These are phyloP conservation scores for Limenitis camilla DNA, from an alignment of 2,888 invertebrate genomes.

Conservation along the genomic window DNA sequence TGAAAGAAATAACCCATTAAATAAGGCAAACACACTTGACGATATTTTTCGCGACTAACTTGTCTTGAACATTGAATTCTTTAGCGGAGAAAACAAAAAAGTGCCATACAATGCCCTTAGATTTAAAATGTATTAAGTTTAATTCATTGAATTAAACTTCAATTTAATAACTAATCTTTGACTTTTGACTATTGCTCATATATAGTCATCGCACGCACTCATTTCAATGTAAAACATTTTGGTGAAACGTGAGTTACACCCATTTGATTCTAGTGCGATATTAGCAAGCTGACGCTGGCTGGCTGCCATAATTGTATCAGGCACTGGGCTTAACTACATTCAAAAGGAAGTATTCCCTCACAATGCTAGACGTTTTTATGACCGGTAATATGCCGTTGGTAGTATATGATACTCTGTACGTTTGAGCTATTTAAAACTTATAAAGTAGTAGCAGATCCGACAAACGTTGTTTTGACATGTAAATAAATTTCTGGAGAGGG, in stretches of 20 bases:
- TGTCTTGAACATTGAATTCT: too few species aligned
- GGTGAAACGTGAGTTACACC: slow-evolving; percentile 53
- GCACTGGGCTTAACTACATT: slow-evolving; percentile 41
- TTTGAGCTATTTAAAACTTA: too few species aligned
- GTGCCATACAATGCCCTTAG: too few species aligned
- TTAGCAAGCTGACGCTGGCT: slow-evolving; percentile 56
- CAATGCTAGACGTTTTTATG: slow-evolving; percentile 54
- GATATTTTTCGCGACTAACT: too few species aligned
- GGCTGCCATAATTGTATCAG: slow-evolving; percentile 54
- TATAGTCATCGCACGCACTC: slow-evolving; percentile 25
- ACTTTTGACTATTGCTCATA: slow-evolving; percentile 28
- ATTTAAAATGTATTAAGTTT: too few species aligned
- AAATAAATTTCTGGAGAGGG: too few species aligned
- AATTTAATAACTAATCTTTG: not conserved
- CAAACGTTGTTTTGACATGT: too few species aligned
- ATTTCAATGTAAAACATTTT: slow-evolving; percentile 32
- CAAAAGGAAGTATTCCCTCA: slow-evolving; percentile 49
- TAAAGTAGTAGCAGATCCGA: too few species aligned
- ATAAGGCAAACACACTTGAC: too few species aligned
- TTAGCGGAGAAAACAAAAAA: too few species aligned
- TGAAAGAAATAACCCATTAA: too few species aligned
- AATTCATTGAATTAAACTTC: not conserved
- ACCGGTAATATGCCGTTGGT: slow-evolving; percentile 38
- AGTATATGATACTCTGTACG: slow-evolving; percentile 21
- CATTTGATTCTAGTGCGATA: slow-evolving; percentile 44